phyloP scores from a whole-genome alignment of 2,888 invertebrate species.

The Tipula vernalis region DNA sequence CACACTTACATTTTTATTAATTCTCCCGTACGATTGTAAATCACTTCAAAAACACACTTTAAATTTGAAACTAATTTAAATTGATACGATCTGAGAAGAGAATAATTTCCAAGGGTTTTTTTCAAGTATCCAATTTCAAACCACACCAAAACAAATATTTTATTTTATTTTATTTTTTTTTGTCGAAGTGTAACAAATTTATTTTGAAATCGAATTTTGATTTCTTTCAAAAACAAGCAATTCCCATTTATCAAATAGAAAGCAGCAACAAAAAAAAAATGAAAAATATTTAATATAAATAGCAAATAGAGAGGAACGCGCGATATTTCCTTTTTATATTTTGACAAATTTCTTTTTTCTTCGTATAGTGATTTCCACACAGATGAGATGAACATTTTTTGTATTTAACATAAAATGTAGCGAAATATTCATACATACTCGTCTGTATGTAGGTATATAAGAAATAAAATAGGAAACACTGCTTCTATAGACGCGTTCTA shows the following conservation, averaged over 20 bases:
- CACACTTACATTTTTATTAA: neutral
- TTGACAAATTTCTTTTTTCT: slow-evolving; percentile 1
- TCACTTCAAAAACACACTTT: neutral
- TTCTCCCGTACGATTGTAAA: neutral
- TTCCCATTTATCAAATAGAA: slow-evolving; percentile 1
- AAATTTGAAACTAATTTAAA: neutral
- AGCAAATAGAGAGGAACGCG: neutral
- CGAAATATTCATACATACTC: neutral
- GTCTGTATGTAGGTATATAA: neutral
- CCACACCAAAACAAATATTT: neutral
- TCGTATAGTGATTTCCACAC: neutral
- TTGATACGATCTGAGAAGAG: neutral
- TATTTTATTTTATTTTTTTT: neutral
- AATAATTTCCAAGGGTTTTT: neutral
- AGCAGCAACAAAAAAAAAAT: neutral
- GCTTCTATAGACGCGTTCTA: neutral
- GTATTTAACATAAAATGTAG: neutral
- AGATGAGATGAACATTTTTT: neutral
- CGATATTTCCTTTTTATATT: slow-evolving; percentile 1
- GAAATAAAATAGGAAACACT: neutral
- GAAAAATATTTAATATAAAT: neutral
- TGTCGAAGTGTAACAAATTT: slow-evolving; percentile 6
- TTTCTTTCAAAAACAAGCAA: slow-evolving; percentile 7
- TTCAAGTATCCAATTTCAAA: neutral
- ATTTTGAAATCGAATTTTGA: slow-evolving; percentile 8